Percentiles rank a stretch among this genome's conserved stretches.
Evolutionary conservation across 2,888 invertebrate species (phyloP).

Genomic region (Temnothorax ravouxi): DNA sequence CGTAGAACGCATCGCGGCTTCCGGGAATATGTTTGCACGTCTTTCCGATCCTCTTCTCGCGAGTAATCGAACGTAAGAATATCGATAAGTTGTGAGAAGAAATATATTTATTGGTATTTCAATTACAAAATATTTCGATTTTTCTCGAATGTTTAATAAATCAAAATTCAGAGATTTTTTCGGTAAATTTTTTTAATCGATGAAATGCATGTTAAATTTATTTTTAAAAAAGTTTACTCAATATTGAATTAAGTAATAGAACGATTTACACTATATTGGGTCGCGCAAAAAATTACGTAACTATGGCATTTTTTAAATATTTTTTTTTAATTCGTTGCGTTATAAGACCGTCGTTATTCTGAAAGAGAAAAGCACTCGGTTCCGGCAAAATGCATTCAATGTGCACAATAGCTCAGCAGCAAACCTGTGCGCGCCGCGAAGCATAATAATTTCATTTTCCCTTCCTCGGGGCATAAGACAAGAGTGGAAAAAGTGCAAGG

Average conservation of each 20-base stretch:
- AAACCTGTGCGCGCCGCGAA: conserved; percentile 59
- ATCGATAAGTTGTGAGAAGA: background rate
- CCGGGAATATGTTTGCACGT: conserved; percentile 18
- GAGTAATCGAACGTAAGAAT: conserved; percentile 30
- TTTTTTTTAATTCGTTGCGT: background rate
- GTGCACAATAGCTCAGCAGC: conserved; percentile 69
- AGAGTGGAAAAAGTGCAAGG: conserved; percentile 59
- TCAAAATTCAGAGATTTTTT: background rate
- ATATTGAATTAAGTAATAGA: background rate
- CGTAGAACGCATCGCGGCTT: conserved; percentile 24
- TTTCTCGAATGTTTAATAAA: background rate
- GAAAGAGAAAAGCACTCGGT: conserved; percentile 18
- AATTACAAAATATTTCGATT: background rate
- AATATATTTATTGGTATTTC: background rate
- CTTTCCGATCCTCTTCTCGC: conserved; percentile 24
- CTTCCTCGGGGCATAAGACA: conserved; percentile 48
- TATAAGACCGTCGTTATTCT: background rate
- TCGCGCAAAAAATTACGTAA: background rate
- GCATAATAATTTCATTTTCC: conserved; percentile 69
- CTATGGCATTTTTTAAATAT: background rate
- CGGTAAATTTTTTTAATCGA: background rate
- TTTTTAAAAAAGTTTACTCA: background rate
- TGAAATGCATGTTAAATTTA: background rate
- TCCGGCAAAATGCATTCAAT: conserved; percentile 54
- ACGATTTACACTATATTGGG: background rate